A percentile compares a stretch with the other conserved stretches of the same genome.
phyloP scores from a whole-genome alignment of 2,797 vertebrate genomes.

The Lithobates pipiens region DNA sequence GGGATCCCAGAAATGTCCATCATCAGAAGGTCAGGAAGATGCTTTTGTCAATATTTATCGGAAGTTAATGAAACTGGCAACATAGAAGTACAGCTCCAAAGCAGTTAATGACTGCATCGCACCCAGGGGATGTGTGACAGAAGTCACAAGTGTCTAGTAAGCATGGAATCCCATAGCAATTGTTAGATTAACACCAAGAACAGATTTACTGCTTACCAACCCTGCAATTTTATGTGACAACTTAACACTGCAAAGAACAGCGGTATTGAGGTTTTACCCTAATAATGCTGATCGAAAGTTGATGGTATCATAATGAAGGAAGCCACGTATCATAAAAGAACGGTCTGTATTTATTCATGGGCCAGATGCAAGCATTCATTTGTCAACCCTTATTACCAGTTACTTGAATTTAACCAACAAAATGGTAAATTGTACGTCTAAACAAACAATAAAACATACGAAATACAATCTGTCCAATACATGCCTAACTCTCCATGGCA shows the following conservation, averaged over 20 bases:
- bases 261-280: too few relatives aligned
- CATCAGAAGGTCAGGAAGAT: not conserved
- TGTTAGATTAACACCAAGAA: not conserved
- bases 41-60: not conserved
- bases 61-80: not conserved
- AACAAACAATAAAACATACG: too few relatives aligned
- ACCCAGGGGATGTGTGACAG: constrained; percentile 16
- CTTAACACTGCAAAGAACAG: not conserved
- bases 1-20: not conserved
- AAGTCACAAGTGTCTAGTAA: constrained; percentile 61
- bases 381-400: too few relatives aligned
- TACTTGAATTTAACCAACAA: too few relatives aligned
- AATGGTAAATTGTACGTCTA: too few relatives aligned
- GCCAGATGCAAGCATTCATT: too few relatives aligned
- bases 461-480: too few relatives aligned
- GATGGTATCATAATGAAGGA: too few relatives aligned
- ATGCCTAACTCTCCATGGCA: too few relatives aligned
- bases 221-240: not conserved
- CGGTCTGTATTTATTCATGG: too few relatives aligned
- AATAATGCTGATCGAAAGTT: too few relatives aligned
- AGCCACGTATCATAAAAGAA: too few relatives aligned
- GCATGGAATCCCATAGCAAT: constrained; percentile 32
- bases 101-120: constrained; percentile 8
- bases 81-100: not conserved
- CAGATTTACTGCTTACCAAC: not conserved